Base-by-base conservation (phyloP, 23 tunicate species). In the Trididemnum nubilum region DNA sequence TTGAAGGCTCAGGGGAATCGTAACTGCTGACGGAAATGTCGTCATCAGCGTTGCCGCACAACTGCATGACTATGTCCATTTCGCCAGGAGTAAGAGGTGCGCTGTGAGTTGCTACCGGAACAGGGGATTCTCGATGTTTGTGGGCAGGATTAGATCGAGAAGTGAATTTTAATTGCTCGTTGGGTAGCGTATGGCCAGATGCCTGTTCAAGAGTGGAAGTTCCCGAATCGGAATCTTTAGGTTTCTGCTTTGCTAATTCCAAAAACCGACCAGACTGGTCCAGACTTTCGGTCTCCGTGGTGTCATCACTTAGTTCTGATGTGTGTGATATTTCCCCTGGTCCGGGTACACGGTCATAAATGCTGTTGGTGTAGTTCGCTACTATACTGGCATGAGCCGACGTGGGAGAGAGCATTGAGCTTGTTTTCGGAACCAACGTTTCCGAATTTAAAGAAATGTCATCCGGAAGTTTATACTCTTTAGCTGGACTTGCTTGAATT, bases 51-150 rank as follows among this genome's bases (percentile, higher is more conserved):
- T 77, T 82, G 78, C 76, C 74, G 83, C 64, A 76, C 61, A 88
- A 58, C 44, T 88, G 84, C 83, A 58, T 88, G 21, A 88, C 59
- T 33, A 88, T 88, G 12, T 83, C 94, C 0, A 88, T 67, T 40
- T 88, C 94, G n/a, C 64, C 80, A 1, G 82, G 58, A 0, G 94
- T 88, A 33, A 88, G 69, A 1, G 94, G 94, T 18, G 94, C 87
- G 71, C 94, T 88, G 51, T 77, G 67, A 3, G 84, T 40, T 4
- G 87, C 84, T 2, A 88, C 51, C 0, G 87, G 94, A 19, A 88
- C 87, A 21, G 92, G 92, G 25, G 92, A 88, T 61, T 5, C 29
- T 61, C 29, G 5, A 5, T 21, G 26, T 12, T 15, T 26, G 5
- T 12, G 25, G 26, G 67, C 18, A 24, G 25, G 22, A n/a, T 21